A percentile compares a stretch with the other conserved stretches of the same genome.
Conservation (phyloP, 2,797 vertebrate species). For the Melanotaenia boesemani region DNA sequence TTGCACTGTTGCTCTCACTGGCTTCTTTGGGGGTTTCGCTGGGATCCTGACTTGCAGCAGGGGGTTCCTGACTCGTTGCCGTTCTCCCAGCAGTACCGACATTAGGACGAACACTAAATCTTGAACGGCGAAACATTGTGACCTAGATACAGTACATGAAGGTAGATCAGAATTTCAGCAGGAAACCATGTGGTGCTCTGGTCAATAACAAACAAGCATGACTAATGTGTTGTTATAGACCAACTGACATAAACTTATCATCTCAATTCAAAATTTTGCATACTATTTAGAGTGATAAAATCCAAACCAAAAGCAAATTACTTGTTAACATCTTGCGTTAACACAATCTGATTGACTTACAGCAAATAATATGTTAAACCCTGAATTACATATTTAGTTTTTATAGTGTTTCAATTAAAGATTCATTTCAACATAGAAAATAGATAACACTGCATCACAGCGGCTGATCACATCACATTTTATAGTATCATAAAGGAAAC, state of each 20-base stretch:
- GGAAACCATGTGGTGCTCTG: too few relatives aligned
- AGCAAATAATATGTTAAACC: too few relatives aligned
- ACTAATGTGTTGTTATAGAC: neutral
- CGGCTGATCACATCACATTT: neutral
- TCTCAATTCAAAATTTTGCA: neutral
- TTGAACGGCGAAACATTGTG: conserved; percentile 90
- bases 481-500: too few relatives aligned
- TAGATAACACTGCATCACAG: too few relatives aligned
- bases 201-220: neutral
- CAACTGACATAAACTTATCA: neutral
- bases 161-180: neutral
- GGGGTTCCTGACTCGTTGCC: conserved; percentile 63
- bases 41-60: conserved; percentile 39
- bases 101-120: conserved; percentile 90
- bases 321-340: too few relatives aligned
- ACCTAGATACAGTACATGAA: conserved; percentile 34
- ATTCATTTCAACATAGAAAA: too few relatives aligned
- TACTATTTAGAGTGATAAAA: too few relatives aligned
- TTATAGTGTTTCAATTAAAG: too few relatives aligned
- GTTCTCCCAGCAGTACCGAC: conserved; percentile 76
- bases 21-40: conserved; percentile 30
- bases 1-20: conserved; percentile 16
- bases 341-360: too few relatives aligned
- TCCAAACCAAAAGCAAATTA: too few relatives aligned
- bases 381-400: too few relatives aligned